Conservation (phyloP, 1,140 invertebrate genomes). For the Drosophila nasuta region DNA sequence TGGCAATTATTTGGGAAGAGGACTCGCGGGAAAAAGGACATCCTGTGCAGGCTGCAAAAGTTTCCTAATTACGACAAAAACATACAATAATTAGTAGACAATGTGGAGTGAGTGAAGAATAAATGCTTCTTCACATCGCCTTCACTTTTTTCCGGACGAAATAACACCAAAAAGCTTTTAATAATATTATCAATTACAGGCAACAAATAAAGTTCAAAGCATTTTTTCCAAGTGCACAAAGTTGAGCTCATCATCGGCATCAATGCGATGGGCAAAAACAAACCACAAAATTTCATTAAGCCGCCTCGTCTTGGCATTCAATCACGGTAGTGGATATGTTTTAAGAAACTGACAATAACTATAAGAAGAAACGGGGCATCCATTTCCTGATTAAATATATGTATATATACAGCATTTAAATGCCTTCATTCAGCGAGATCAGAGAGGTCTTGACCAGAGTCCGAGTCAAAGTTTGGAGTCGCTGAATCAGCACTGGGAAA, state of each 20-base stretch:
- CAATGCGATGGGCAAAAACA: not conserved
- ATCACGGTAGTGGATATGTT: constrained; percentile 6
- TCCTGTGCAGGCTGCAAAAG: constrained; percentile 11
- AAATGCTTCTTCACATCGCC: not conserved
- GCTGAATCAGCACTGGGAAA: constrained; percentile 37
- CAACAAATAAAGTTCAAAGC: constrained; percentile 14
- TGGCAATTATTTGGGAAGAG: constrained; percentile 15
- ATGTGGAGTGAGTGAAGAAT: constrained; percentile 2
- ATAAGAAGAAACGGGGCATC: not conserved
- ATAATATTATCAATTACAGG: constrained; percentile 21
- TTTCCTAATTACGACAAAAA: constrained; percentile 17
- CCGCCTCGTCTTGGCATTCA: not conserved
- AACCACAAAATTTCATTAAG: constrained; percentile 2
- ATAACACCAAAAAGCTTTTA: constrained; percentile 26
- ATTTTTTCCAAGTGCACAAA: not conserved
- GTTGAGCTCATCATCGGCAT: not conserved
- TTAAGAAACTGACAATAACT: not conserved
- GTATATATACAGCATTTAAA: not conserved
- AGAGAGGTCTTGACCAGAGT: constrained; percentile 13
- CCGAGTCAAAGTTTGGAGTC: not conserved
- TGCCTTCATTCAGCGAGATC: constrained; percentile 18
- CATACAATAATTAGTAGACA: constrained; percentile 14
- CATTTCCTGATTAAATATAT: constrained; percentile 17
- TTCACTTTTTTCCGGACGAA: constrained; percentile 12
- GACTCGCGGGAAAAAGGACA: constrained; percentile 12